Percentiles rank a stretch among this genome's conserved stretches.
phyloP scores from a whole-genome alignment of 1,140 invertebrate genomes.

The Lithobius niger region DNA sequence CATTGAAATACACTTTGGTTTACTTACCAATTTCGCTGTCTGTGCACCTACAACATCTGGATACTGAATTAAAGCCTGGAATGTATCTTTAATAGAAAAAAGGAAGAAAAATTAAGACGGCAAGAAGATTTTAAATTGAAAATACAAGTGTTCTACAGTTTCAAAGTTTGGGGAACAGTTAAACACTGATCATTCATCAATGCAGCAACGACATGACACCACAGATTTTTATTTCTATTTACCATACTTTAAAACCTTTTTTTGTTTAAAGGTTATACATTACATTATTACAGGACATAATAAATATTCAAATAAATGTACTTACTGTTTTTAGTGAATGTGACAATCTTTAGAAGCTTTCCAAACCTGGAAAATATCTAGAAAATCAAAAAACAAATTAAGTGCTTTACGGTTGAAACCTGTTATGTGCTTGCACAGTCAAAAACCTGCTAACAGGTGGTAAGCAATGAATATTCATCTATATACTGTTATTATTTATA shows the following conservation, averaged over 20 bases:
- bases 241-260: neutral
- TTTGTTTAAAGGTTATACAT: neutral
- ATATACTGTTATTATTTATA: no score
- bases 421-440: no score
- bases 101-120: no score
- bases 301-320: constrained; percentile 24
- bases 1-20: neutral
- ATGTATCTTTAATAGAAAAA: constrained; percentile 65
- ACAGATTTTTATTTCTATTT: no score
- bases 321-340: constrained; percentile 99
- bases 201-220: no score
- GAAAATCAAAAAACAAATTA: constrained; percentile 39
- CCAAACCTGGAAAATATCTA: constrained; percentile 96
- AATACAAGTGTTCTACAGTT: no score
- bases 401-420: no score
- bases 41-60: constrained; percentile 90
- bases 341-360: constrained; percentile 97
- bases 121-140: no score
- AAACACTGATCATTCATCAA: no score
- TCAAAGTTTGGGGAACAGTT: no score
- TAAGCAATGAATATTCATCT: no score
- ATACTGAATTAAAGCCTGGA: constrained; percentile 98
- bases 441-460: no score
- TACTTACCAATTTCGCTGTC: constrained; percentile 79
- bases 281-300: neutral